Evolutionary conservation across 2,113 vertebrate genomes (phyloP), one percentile per base, ranked within the genome.

Genomic region (Oncorhynchus tshawytscha): DNA sequence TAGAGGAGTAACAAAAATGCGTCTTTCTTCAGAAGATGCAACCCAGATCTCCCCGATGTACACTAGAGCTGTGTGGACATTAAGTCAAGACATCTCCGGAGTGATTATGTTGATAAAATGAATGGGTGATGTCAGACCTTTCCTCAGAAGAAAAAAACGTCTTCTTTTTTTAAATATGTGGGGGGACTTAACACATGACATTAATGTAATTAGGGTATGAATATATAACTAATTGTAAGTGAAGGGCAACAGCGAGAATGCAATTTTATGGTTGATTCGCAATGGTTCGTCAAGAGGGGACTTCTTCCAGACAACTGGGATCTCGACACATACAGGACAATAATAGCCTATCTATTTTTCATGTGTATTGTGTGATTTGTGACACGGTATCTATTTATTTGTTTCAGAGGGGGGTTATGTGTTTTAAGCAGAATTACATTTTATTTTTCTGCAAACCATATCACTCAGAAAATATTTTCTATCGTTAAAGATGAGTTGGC

Each of bases 41-140:
- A 91, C 88, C 78, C 82, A 85, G 87, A 91, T 87, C 86, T 89
- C 73, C 76, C 77, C 74, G 70, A 75, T 83, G 11, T 70, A 78
- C 34, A 67, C 74, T 76, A 49, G 80, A 65, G n/a, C 70, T 67
- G 13, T 22, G 59, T 72, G 67, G 75, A 81, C 73, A 3, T 64
- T 60, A 75, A 45, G 51, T 86, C 78, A 75, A 70, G 87, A 90
- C 85, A 90, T 91, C 88, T 91, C 90, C 86, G 85, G 77, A 92
- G 91, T 89, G 94, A 93, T 94, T 94, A 89, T 91, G 90, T 86
- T 89, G 93, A 93, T 93, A 91, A 93, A 91, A 93, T 91, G 89
- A 92, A 90, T 87, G 79, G 86, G 91, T 92, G 88, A 82, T 84
- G 82, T 88, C 86, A 80, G 81, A 91, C 83, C 84, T 94, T 91